Base-by-base conservation (phyloP, 1,140 invertebrate species). In the Nasonia giraulti region DNA sequence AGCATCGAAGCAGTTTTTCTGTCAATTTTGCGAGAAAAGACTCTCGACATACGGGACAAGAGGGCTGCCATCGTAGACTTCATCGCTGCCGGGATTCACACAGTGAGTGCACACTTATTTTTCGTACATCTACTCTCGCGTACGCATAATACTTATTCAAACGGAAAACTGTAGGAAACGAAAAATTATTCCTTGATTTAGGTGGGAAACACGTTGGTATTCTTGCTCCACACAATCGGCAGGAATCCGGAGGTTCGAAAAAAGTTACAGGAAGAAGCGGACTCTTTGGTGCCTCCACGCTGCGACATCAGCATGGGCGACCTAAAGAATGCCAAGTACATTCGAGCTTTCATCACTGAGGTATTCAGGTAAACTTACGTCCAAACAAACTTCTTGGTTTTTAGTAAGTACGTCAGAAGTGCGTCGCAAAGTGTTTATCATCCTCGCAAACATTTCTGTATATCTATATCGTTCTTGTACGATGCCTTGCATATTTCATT, bases 331-430 rank as follows among this genome's bases (percentile, higher is more conserved):
- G 95, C 96, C 55, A 94, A 94, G 5, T 98, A 98, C 89, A 94
- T 98, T 0, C 96, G 96, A 87, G 97, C 97, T 2, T 98, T 97
- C 87, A 95, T 98, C 5, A 96, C 95, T 79, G 98, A 99, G 94
- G 94, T 96, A 0, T 98, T 98, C 89, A 94, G 93, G 93, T 94
- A 88, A 86, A 80, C 55, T 62, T 62, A 83, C 20, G 44, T 68
- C 47, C 66, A 74, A 73, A 82, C 10, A 33, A 82, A 47, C 66
- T 47, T 47, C 37, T 47, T 47, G 20, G n/a, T 44, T 44, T 44
- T 44, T 1, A 44, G 10, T 44, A 44, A 5, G 40, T 8, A 44
- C 40, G 40, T 44, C 40, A 44, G 40, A 44, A 44, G 40, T 44
- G 10, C 40, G 40, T 44, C 1, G 40, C 40, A 44, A 7, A 44